Conservation (phyloP, 1,140 invertebrate species). For the Platorchestia sp. region DNA sequence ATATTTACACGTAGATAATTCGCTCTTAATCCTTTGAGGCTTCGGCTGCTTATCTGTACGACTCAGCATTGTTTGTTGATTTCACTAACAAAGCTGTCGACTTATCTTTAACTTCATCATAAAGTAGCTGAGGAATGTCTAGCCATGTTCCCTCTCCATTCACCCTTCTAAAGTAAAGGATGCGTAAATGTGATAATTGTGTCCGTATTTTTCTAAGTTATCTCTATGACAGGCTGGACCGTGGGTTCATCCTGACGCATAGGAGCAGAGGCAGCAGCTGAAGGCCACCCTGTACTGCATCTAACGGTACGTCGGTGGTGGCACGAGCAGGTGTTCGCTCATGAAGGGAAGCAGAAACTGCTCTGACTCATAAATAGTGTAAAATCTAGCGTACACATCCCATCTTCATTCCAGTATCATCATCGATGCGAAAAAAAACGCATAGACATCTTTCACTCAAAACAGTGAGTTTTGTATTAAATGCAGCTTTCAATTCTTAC, state of each 20-base stretch:
- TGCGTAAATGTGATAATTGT: not conserved
- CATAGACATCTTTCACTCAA: no score
- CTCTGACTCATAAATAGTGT: no score
- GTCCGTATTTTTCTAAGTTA: not conserved
- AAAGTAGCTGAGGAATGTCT: not conserved
- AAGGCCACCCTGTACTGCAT: not conserved
- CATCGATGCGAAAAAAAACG: no score
- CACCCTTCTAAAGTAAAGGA: not conserved
- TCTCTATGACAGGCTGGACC: not conserved
- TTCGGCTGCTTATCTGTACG: not conserved
- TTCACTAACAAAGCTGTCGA: not conserved
- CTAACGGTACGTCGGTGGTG: not conserved
- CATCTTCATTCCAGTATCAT: no score
- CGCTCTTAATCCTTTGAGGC: not conserved
- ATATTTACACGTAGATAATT: not conserved
- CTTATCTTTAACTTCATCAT: not conserved
- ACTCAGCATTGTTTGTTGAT: not conserved
- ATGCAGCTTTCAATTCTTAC: no score
- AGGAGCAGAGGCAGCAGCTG: not conserved
- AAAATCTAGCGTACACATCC: no score
- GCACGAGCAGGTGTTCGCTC: not conserved
- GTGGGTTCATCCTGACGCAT: not conserved
- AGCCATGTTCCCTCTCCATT: not conserved
- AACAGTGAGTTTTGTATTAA: no score
- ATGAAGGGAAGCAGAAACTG: not conserved